Conservation (phyloP, 2,888 invertebrate species). For the Ochropacha duplaris region DNA sequence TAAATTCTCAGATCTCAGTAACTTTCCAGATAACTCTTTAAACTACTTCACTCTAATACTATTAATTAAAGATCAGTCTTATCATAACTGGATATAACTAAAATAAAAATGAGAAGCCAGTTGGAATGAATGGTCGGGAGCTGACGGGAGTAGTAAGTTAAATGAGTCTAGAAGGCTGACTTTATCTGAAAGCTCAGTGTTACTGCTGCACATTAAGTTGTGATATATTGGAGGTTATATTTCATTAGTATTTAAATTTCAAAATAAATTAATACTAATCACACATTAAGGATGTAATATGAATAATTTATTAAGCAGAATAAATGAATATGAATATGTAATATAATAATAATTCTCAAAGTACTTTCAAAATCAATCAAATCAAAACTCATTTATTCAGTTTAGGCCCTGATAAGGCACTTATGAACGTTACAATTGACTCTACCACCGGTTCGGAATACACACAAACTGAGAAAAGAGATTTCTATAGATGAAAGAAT, state of each 20-base stretch:
- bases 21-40: neutral
- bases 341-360: too few relatives aligned
- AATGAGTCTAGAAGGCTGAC: constrained; percentile 57
- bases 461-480: too few relatives aligned
- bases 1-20: neutral
- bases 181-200: constrained; percentile 49
- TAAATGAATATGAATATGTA: too few relatives aligned
- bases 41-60: neutral
- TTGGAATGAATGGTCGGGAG: constrained; percentile 38
- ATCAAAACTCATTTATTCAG: too few relatives aligned
- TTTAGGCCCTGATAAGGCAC: too few relatives aligned
- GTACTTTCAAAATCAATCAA: too few relatives aligned
- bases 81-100: constrained; percentile 29
- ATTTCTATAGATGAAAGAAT: too few relatives aligned
- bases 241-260: constrained; percentile 10
- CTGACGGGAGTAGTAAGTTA: constrained; percentile 45
- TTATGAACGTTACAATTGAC: too few relatives aligned
- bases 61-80: constrained; percentile 12
- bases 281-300: too few relatives aligned
- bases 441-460: too few relatives aligned
- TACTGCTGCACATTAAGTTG: constrained; percentile 19
- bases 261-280: too few relatives aligned
- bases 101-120: constrained; percentile 31
- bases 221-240: neutral
- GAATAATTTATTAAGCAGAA: too few relatives aligned